Evolutionary conservation across 2,888 invertebrate species (phyloP).

Genomic region (Leucophora obtusa): DNA sequence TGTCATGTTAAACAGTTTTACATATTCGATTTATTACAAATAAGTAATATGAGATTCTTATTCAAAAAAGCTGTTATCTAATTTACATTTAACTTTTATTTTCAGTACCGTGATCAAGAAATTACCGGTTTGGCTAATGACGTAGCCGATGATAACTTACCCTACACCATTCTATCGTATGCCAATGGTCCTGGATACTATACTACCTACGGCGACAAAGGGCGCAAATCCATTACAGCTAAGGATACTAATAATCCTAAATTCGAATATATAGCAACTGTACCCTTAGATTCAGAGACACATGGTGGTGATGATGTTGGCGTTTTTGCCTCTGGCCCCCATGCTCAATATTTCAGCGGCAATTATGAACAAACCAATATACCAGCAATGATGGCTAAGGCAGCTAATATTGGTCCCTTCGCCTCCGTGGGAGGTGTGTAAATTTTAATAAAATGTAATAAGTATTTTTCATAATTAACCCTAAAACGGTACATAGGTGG

Average conservation of each 20-base stretch:
- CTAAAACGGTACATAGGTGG: no score
- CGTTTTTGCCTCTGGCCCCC: constrained; percentile 87
- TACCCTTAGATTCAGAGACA: constrained; percentile 83
- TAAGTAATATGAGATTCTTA: no score
- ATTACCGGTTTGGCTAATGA: constrained; percentile 80
- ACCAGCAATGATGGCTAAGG: constrained; percentile 86
- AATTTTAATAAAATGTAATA: neutral
- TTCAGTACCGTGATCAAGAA: constrained; percentile 80
- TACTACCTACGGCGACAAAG: constrained; percentile 72
- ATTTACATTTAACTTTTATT: neutral
- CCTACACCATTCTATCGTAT: constrained; percentile 85
- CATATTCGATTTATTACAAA: no score
- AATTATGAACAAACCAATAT: constrained; percentile 89
- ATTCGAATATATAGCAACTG: constrained; percentile 81
- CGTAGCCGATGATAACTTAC: constrained; percentile 81
- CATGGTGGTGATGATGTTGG: constrained; percentile 90
- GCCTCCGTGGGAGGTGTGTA: constrained; percentile 54
- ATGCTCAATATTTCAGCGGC: constrained; percentile 88
- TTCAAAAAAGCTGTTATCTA: no score
- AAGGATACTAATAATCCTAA: constrained; percentile 69
- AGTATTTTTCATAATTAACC: no score
- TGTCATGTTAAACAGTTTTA: no score
- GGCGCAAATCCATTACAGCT: constrained; percentile 69
- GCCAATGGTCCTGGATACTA: constrained; percentile 87
- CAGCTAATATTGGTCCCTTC: constrained; percentile 84